Evolutionary conservation across 2,113 vertebrate species (phyloP).

Genomic region (Strigops habroptila): DNA sequence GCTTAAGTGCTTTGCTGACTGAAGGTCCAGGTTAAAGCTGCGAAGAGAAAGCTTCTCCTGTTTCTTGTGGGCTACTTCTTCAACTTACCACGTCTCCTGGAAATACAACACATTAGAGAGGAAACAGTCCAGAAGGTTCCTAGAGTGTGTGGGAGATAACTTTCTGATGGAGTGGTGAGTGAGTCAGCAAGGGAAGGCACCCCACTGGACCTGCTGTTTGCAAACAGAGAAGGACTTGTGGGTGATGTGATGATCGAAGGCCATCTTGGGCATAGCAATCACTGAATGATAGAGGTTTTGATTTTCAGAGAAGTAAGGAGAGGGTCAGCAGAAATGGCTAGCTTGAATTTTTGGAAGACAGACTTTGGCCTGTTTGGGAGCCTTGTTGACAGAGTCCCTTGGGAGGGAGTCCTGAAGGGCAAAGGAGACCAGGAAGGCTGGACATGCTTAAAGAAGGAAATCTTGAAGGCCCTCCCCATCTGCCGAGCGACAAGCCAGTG

Average conservation of each 20-base stretch:
- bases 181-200: background rate
- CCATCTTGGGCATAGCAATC: background rate
- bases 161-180: background rate
- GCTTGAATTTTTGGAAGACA: background rate
- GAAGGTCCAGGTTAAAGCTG: background rate
- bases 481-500: background rate
- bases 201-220: background rate
- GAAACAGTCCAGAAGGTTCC: background rate
- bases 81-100: background rate
- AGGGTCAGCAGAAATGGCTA: background rate
- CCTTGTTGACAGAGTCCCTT: background rate
- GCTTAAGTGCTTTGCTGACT: background rate
- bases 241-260: background rate
- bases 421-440: background rate
- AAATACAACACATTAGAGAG: background rate
- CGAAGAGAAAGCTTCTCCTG: background rate
- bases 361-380: background rate
- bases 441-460: background rate
- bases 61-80: background rate
- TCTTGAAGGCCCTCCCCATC: background rate
- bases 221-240: background rate
- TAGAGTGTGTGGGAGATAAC: background rate
- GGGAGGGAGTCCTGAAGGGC: background rate
- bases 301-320: background rate
- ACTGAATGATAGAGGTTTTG: background rate